Conservation (phyloP, 2,888 invertebrate species). For the Sphaerophoria rueppellii region DNA sequence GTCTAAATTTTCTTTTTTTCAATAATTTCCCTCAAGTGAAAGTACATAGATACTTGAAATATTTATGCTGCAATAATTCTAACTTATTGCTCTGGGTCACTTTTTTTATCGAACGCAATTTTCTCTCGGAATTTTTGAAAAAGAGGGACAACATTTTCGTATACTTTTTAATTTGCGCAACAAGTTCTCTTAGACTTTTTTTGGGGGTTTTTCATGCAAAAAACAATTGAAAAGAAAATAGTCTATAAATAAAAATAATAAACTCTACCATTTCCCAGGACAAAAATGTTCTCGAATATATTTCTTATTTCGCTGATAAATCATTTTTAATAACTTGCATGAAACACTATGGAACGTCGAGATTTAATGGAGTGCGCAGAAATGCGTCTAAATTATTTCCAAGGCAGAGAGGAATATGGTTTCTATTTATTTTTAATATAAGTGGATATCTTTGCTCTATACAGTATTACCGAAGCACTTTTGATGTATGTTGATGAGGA, state of each 20-base stretch:
- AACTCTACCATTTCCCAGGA: conserved; percentile 12
- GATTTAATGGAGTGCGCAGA: conserved; percentile 26
- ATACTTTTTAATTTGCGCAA: no score
- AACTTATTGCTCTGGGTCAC: no score
- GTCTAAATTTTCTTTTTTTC: no score
- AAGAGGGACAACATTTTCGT: no score
- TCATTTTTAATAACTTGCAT: conserved; percentile 24
- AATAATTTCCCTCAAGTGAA: no score
- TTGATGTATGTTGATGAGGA: not conserved
- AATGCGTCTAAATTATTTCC: conserved; percentile 26
- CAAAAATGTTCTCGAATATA: conserved; percentile 32
- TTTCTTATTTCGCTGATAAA: conserved; percentile 30
- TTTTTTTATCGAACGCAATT: no score
- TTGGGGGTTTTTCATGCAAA: no score
- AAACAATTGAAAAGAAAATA: conserved; percentile 1
- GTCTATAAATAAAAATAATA: conserved; percentile 5
- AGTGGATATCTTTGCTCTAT: not conserved
- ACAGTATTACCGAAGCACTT: not conserved
- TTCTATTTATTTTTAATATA: not conserved
- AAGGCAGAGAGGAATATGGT: conserved; percentile 8
- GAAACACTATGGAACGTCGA: not conserved
- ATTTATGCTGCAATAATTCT: no score
- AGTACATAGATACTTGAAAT: no score
- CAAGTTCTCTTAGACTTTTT: not conserved
- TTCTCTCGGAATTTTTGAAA: no score